Conservation (phyloP, 2,797 vertebrate species). For the Helarctos malayanus region DNA sequence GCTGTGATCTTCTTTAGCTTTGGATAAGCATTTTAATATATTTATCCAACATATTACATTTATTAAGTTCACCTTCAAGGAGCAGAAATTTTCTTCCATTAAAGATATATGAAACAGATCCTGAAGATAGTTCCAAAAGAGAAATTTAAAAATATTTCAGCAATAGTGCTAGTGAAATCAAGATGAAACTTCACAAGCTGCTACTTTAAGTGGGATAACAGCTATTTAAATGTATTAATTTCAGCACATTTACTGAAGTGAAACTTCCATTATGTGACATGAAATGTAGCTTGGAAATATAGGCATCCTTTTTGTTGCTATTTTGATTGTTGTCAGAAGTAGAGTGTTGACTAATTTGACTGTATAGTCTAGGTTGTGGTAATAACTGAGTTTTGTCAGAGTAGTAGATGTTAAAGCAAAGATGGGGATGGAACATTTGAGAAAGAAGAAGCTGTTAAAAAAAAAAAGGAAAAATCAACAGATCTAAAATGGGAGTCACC, state of each 20-base stretch:
- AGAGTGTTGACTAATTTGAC: not conserved
- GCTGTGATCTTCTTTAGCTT: not conserved
- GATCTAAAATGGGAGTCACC: not conserved
- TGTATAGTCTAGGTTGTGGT: not conserved
- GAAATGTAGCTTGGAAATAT: not conserved
- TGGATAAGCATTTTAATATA: not conserved
- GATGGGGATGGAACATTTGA: not conserved
- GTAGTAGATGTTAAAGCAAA: not conserved
- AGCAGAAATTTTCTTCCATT: not conserved
- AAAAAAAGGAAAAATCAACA: not conserved
- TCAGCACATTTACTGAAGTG: not conserved
- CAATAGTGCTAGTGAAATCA: not conserved
- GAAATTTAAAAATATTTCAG: not conserved
- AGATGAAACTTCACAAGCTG: not conserved
- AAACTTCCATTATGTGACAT: not conserved
- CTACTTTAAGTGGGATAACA: not conserved
- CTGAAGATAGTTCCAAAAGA: conserved; percentile 1
- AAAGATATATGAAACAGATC: not conserved
- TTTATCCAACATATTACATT: not conserved
- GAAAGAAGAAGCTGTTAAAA: not conserved
- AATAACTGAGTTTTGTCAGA: not conserved
- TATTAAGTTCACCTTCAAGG: not conserved
- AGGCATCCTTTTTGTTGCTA: not conserved
- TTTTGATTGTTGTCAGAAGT: not conserved
- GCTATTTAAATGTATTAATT: not conserved